Evolutionary conservation across 2,888 invertebrate genomes (phyloP).

Genomic region (Lordiphosa andalusiaca): DNA sequence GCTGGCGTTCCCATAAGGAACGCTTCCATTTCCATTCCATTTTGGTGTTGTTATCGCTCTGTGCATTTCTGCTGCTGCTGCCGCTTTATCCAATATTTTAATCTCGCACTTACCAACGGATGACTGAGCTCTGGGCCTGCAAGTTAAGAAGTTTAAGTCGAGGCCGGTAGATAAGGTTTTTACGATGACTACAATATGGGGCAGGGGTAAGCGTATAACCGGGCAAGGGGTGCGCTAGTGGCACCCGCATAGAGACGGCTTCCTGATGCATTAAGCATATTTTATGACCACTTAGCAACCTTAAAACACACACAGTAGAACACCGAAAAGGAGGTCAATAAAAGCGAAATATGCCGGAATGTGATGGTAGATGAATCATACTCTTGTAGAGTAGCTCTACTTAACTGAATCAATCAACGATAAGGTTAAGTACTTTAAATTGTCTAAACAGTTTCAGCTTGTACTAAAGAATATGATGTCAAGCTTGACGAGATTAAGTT

Average conservation of each 20-base stretch:
- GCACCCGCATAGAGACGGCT: constrained; percentile 63
- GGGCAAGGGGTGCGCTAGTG: constrained; percentile 19
- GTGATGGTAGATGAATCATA: constrained; percentile 1
- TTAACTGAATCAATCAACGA: constrained; percentile 2
- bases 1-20: constrained; percentile 39
- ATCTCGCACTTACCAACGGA: constrained; percentile 68
- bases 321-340: constrained; percentile 33
- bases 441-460: too few species aligned
- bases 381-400: background rate
- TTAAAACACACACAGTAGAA: constrained; percentile 14
- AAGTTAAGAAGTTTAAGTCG: constrained; percentile 11
- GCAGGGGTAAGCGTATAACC: constrained; percentile 1
- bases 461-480: too few species aligned
- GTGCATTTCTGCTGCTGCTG: constrained; percentile 55
- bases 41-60: constrained; percentile 49
- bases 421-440: too few species aligned
- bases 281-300: constrained; percentile 67
- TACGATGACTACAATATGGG: constrained; percentile 18
- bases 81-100: constrained; percentile 66
- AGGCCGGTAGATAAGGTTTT: constrained; percentile 32
- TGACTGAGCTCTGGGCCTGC: constrained; percentile 23
- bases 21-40: constrained; percentile 54
- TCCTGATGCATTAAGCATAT: constrained; percentile 74
- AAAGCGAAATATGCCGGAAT: constrained; percentile 14
- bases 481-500: too few species aligned